phyloP scores from a whole-genome alignment of 2,888 invertebrate genomes.

The Diarsia brunnea region DNA sequence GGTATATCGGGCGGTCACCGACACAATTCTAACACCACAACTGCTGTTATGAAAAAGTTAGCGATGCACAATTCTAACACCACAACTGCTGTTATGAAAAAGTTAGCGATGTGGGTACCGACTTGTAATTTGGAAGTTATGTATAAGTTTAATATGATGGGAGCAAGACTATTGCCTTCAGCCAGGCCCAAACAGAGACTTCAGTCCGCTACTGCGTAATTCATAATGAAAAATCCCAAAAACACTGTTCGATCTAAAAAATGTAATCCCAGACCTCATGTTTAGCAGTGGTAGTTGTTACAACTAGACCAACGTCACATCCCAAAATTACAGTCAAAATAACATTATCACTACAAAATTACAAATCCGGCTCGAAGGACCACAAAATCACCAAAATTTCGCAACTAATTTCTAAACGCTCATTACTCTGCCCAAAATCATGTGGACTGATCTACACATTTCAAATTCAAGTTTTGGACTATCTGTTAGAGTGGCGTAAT shows the following conservation, averaged over 20 bases:
- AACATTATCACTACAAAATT: not conserved
- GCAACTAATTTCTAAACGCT: conserved; percentile 42
- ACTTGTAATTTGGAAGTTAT: not conserved
- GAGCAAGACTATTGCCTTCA: not conserved
- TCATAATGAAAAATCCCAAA: not conserved
- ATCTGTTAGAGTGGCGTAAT: conserved; percentile 63
- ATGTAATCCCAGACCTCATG: not conserved
- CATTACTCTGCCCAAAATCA: conserved; percentile 49
- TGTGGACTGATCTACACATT: conserved; percentile 49
- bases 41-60: too few species aligned
- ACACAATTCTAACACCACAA: too few species aligned
- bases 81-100: not conserved
- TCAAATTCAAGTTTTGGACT: conserved; percentile 58
- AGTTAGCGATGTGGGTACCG: not conserved
- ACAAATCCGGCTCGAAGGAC: conserved; percentile 20
- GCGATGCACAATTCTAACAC: too few species aligned
- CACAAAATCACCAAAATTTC: conserved; percentile 20
- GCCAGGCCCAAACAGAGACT: not conserved
- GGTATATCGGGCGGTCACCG: too few species aligned
- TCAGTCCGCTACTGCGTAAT: not conserved
- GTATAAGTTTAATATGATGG: not conserved
- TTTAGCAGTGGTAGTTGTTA: not conserved
- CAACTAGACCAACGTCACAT: not conserved
- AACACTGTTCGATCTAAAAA: not conserved
- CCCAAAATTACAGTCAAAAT: not conserved